Percentiles rank a stretch among this genome's conserved stretches.
phyloP scores from a whole-genome alignment of 2,113 vertebrate species.

The Hassar affinis region DNA sequence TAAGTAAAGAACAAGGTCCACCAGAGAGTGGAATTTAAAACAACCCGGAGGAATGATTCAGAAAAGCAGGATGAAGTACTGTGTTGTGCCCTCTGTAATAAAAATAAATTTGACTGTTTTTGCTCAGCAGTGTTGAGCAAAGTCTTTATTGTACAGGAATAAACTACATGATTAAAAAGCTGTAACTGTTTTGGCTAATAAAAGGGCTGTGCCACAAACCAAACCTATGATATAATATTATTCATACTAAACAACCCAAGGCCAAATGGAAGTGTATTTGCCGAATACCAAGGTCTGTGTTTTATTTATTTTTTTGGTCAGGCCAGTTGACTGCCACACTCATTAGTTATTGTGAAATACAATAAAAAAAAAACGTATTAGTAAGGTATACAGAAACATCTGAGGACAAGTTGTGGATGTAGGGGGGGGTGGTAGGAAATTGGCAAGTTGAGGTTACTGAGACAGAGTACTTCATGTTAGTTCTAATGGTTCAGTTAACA shows the following conservation, averaged over 20 bases:
- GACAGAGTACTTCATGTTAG: constrained; percentile 64
- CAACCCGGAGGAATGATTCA: neutral
- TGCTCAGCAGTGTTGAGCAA: neutral
- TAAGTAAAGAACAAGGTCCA: neutral
- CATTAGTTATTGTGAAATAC: constrained; percentile 41
- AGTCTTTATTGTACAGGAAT: neutral
- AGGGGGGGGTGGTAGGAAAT: constrained; percentile 58
- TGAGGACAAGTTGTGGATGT: constrained; percentile 61
- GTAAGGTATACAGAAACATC: constrained; percentile 59
- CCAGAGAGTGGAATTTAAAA: neutral
- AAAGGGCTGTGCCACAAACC: neutral
- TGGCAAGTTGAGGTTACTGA: constrained; percentile 64
- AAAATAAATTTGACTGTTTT: neutral
- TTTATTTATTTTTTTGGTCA: constrained; percentile 19
- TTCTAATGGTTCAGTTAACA: constrained; percentile 56
- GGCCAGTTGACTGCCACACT: constrained; percentile 22
- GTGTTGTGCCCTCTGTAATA: constrained; percentile 30
- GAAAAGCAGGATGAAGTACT: neutral
- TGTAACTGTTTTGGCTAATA: neutral
- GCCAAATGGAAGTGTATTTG: constrained; percentile 21
- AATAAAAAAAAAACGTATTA: constrained; percentile 42
- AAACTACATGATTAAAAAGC: neutral
- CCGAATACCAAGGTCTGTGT: neutral
- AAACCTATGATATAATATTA: neutral
- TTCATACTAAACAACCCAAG: neutral